Evolutionary conservation across 2,113 vertebrate genomes (phyloP).

Genomic region (Dinomys branickii): DNA sequence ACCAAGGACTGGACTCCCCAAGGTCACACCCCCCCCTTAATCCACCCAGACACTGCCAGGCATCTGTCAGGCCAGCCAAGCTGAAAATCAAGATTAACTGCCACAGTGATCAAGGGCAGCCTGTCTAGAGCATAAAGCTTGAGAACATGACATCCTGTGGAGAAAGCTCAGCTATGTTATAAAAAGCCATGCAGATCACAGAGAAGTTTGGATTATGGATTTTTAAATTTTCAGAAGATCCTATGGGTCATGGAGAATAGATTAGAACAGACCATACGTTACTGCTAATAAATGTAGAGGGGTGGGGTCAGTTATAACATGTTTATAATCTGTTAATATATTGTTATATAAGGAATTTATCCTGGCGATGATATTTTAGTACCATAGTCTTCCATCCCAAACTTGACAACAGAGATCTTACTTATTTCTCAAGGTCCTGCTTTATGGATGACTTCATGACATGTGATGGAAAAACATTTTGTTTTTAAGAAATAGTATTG

Average conservation of each 20-base stretch:
- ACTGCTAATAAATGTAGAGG: background rate
- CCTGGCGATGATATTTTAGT: background rate
- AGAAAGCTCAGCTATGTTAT: background rate
- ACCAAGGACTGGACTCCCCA: background rate
- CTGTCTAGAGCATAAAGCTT: background rate
- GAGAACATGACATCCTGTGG: background rate
- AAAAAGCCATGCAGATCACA: background rate
- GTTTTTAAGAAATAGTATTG: slow-evolving; percentile 34
- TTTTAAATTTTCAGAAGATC: background rate
- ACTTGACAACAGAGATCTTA: background rate
- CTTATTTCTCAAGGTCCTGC: background rate
- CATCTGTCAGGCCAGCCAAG: background rate
- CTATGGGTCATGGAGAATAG: background rate
- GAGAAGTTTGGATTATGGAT: background rate
- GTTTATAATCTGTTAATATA: background rate
- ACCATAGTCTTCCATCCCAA: background rate
- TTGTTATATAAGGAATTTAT: background rate
- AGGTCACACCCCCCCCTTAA: background rate
- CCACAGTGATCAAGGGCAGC: background rate
- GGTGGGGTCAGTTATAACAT: background rate
- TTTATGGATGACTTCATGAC: background rate
- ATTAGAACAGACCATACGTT: background rate
- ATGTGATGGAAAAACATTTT: background rate
- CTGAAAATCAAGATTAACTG: background rate
- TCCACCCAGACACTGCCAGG: background rate